A percentile compares a stretch with the other conserved stretches of the same genome.
Conservation (phyloP, 2,888 invertebrate genomes). For the Drosophila ezoana region DNA sequence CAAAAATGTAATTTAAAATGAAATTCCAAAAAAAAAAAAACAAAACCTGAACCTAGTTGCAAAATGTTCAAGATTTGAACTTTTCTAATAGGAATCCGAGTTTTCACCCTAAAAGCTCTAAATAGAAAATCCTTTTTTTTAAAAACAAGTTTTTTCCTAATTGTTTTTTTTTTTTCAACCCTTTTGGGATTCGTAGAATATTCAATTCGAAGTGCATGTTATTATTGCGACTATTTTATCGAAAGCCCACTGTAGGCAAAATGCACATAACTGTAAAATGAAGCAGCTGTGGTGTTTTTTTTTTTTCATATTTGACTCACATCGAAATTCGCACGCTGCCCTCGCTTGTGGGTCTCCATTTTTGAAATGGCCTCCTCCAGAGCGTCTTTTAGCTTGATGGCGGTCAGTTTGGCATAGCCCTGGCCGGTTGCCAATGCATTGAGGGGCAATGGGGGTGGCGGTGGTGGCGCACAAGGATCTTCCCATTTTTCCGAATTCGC, state of each 20-base stretch:
- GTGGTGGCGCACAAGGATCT: constrained; percentile 68
- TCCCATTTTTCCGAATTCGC: constrained; percentile 66
- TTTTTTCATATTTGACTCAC: constrained; percentile 22
- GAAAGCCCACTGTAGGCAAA: background rate
- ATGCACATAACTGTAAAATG: constrained; percentile 20
- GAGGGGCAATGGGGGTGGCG: constrained; percentile 66
- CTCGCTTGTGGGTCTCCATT: constrained; percentile 58
- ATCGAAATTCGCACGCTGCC: constrained; percentile 24
- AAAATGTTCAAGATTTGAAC: no score
- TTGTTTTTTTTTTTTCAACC: no score
- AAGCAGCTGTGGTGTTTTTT: background rate
- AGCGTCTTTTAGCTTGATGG: constrained; percentile 64
- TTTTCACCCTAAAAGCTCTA: no score
- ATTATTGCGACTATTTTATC: background rate
- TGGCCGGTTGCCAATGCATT: constrained; percentile 25
- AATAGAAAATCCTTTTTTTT: no score
- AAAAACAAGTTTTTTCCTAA: no score
- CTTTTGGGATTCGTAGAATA: no score
- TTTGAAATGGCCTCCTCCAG: constrained; percentile 71
- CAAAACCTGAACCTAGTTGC: no score
- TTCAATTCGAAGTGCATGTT: no score
- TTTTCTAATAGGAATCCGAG: no score
- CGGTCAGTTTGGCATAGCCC: constrained; percentile 54
- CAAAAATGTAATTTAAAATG: no score
- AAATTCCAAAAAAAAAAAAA: no score